These are phyloP conservation scores for Oscheius sp. DNA, from an alignment of 2,888 invertebrate species.

Conservation along the genomic window DNA sequence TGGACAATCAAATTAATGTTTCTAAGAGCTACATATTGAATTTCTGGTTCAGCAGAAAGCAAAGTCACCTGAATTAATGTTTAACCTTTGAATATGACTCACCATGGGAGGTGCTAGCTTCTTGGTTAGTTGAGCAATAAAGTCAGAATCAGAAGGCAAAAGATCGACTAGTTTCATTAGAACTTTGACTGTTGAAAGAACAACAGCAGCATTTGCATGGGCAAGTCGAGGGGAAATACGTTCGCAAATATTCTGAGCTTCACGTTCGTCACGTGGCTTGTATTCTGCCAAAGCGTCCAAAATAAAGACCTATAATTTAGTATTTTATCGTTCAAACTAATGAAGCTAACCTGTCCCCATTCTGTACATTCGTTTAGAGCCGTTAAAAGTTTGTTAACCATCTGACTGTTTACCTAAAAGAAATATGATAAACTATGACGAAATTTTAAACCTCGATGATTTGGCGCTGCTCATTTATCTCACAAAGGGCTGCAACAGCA, in stretches of 20 bases:
- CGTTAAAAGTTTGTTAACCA: slow-evolving; percentile 95
- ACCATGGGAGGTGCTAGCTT: slow-evolving; percentile 97
- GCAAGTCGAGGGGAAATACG: slow-evolving; percentile 94
- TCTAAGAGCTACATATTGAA: slow-evolving; percentile 95
- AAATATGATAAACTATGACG: not conserved
- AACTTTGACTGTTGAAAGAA: slow-evolving; percentile 93
- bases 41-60: slow-evolving; percentile 96
- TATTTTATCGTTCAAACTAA: not conserved
- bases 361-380: slow-evolving; percentile 99
- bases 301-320: slow-evolving; percentile 78
- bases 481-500: slow-evolving; percentile 96
- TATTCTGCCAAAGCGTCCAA: slow-evolving; percentile 93
- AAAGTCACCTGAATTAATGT: slow-evolving; percentile 79
- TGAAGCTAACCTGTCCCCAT: slow-evolving; percentile 67
- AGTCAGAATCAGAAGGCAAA: slow-evolving; percentile 89
- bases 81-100: not conserved
- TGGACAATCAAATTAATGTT: slow-evolving; percentile 99
- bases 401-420: slow-evolving; percentile 87
- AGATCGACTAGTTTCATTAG: slow-evolving; percentile 98
- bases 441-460: slow-evolving; percentile 80
- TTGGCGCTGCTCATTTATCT: slow-evolving; percentile 95
- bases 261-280: slow-evolving; percentile 92
- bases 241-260: slow-evolving; percentile 82
- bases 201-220: slow-evolving; percentile 98
- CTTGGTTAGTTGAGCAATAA: slow-evolving; percentile 89